Evolutionary conservation across 2,113 vertebrate species (phyloP).

Genomic region (Thomomys bottae): DNA sequence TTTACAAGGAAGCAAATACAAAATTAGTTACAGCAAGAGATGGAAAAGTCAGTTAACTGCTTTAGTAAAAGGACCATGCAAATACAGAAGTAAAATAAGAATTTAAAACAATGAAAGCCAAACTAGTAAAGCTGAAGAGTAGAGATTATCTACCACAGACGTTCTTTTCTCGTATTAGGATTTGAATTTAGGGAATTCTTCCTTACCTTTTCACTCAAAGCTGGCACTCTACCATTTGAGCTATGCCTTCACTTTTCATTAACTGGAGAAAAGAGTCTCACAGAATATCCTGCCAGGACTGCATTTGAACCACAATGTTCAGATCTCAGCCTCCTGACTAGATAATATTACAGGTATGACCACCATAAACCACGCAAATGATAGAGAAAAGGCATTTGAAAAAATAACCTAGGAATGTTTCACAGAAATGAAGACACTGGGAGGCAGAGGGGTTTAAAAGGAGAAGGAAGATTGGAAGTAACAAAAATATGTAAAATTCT

Average conservation of each 20-base stretch:
- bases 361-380: neutral
- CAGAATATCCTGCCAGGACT: too few species aligned
- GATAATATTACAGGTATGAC: too few species aligned
- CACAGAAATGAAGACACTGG: neutral
- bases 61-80: neutral
- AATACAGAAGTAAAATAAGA: neutral
- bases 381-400: neutral
- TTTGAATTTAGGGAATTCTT: too few species aligned
- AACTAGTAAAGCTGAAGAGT: neutral
- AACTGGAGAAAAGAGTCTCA: too few species aligned
- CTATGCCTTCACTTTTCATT: too few species aligned
- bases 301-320: too few species aligned
- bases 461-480: neutral
- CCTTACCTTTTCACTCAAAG: too few species aligned
- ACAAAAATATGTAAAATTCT: neutral
- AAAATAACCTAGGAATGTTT: neutral
- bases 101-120: neutral
- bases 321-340: too few species aligned
- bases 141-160: neutral
- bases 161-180: too few species aligned
- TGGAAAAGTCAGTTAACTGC: constrained; percentile 13
- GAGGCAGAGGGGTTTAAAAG: neutral
- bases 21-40: constrained; percentile 1
- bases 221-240: too few species aligned
- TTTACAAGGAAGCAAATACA: neutral